These are phyloP conservation scores for Agrochola lota DNA, from an alignment of 2,888 invertebrate genomes.

Conservation along the genomic window DNA sequence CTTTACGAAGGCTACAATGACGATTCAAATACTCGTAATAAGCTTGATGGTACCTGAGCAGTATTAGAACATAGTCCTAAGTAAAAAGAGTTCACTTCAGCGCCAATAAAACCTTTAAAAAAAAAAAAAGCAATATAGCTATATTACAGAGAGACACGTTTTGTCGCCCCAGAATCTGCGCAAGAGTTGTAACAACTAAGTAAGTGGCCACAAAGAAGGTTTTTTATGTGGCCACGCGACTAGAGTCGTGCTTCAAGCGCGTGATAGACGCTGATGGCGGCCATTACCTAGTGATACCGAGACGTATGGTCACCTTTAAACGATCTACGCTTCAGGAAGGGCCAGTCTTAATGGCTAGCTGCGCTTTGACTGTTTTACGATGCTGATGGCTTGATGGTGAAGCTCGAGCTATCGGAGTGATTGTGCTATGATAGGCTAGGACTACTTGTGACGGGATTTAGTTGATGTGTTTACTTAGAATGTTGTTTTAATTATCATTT, in stretches of 20 bases:
- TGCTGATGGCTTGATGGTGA: constrained; percentile 27
- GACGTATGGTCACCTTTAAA: constrained; percentile 64
- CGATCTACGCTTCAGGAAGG: constrained; percentile 65
- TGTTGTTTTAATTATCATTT: constrained; percentile 16
- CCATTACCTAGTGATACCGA: constrained; percentile 67
- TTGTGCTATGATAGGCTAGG: constrained; percentile 53
- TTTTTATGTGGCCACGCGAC: constrained; percentile 66
- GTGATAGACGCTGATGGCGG: constrained; percentile 69
- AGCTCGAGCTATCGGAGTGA: constrained; percentile 49
- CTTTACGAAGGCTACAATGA: neutral
- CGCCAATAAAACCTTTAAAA: constrained; percentile 27
- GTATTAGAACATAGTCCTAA: neutral
- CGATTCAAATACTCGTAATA: no score
- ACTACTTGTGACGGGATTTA: constrained; percentile 39
- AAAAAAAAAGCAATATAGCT: constrained; percentile 39
- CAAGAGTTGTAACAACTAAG: constrained; percentile 44
- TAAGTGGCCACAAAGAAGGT: constrained; percentile 58
- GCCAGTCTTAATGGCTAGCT: constrained; percentile 61
- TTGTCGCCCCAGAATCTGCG: constrained; percentile 35
- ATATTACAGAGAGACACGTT: constrained; percentile 41
- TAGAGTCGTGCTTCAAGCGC: constrained; percentile 58
- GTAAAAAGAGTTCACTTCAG: neutral
- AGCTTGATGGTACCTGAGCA: no score
- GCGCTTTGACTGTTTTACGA: constrained; percentile 65
- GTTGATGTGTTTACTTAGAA: constrained; percentile 20